A percentile compares a stretch with the other conserved stretches of the same genome.
Conservation (phyloP, 2,888 invertebrate species). For the Cephus spinipes region DNA sequence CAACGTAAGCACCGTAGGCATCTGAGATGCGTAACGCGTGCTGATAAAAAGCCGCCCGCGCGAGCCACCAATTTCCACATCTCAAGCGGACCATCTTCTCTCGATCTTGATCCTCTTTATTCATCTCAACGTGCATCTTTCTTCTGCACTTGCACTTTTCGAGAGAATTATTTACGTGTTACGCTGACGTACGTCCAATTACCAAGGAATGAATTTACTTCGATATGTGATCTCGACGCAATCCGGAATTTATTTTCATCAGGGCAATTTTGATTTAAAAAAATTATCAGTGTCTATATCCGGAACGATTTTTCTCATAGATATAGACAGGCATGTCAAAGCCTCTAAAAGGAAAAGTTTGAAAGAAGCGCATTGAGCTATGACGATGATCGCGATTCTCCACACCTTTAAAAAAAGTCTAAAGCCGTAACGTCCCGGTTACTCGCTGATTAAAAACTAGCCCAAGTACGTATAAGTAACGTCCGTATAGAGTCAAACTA, state of each 20-base stretch:
- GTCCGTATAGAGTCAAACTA: slow-evolving; percentile 40
- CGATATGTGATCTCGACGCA: neutral
- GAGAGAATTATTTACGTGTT: neutral
- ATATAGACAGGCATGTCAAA: too few relatives aligned
- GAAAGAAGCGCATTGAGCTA: too few relatives aligned
- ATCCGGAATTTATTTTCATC: too few relatives aligned
- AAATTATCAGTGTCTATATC: too few relatives aligned
- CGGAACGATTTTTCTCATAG: too few relatives aligned
- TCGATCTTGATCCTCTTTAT: neutral
- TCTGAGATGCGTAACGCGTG: neutral
- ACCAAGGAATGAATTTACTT: neutral
- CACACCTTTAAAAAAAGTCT: too few relatives aligned
- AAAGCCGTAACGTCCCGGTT: neutral
- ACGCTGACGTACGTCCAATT: neutral
- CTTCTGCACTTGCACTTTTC: neutral
- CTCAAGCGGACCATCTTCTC: neutral
- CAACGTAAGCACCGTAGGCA: neutral
- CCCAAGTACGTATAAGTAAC: slow-evolving; percentile 24
- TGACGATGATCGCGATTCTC: too few relatives aligned
- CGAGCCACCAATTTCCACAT: neutral
- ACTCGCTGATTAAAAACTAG: slow-evolving; percentile 37
- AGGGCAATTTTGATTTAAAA: too few relatives aligned
- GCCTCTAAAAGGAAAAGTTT: too few relatives aligned
- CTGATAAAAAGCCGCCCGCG: neutral
- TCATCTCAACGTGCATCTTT: neutral